These are phyloP conservation scores for Mimas tiliae DNA, from an alignment of 2,888 invertebrate species.

Conservation along the genomic window DNA sequence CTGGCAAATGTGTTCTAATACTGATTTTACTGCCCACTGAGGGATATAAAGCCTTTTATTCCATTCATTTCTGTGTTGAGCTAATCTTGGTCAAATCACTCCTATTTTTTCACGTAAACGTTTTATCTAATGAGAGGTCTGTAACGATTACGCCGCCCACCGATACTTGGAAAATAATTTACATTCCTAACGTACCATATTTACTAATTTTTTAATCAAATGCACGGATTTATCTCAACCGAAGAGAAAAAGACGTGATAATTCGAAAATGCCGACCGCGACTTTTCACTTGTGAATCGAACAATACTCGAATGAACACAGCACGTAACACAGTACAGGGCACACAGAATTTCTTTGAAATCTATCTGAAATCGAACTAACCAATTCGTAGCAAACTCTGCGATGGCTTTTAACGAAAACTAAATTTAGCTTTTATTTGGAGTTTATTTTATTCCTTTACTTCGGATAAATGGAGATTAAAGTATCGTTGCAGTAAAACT, in stretches of 20 bases:
- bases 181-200: no score
- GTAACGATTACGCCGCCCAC: no score
- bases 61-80: no score
- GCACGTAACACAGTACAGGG: slow-evolving; percentile 43
- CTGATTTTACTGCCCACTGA: no score
- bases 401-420: slow-evolving; percentile 58
- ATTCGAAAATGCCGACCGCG: not conserved
- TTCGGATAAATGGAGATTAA: slow-evolving; percentile 20
- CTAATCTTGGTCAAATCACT: no score
- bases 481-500: slow-evolving; percentile 22
- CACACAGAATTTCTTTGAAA: slow-evolving; percentile 57
- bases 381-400: slow-evolving; percentile 64
- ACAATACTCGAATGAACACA: slow-evolving; percentile 24
- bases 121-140: no score
- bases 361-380: slow-evolving; percentile 64
- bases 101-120: no score
- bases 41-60: no score
- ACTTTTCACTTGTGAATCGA: slow-evolving; percentile 28
- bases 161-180: no score
- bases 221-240: not conserved
- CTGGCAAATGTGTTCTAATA: no score
- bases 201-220: no score
- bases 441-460: slow-evolving; percentile 25
- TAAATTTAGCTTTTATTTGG: slow-evolving; percentile 52
- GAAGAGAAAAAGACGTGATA: not conserved